Conservation (phyloP, 2,113 vertebrate species). For the Phaethon lepturus region DNA sequence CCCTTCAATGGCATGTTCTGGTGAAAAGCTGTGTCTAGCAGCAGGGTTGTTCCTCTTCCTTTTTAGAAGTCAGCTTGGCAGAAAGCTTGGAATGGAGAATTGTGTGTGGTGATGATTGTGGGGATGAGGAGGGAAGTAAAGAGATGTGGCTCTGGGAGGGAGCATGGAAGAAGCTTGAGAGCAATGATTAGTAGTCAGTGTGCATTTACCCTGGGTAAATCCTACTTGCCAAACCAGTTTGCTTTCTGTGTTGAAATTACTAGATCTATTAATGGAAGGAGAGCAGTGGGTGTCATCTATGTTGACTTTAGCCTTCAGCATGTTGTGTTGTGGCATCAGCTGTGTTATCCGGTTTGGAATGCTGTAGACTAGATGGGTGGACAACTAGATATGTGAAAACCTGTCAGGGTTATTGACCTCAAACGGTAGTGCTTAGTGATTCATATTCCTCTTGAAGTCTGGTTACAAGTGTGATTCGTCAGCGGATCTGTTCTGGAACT, state of each 20-base stretch:
- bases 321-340: background rate
- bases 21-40: background rate
- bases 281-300: background rate
- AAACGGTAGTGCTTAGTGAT: background rate
- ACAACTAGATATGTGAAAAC: background rate
- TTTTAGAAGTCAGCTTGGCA: background rate
- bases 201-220: background rate
- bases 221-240: background rate
- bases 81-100: background rate
- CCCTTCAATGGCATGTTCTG: background rate
- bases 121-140: background rate
- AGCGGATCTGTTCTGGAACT: background rate
- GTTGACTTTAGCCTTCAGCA: background rate
- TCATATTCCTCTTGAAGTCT: background rate
- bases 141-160: background rate
- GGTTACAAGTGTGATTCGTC: background rate
- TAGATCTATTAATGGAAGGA: background rate
- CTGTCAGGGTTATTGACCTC: background rate
- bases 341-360: background rate
- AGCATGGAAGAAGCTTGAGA: background rate
- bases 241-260: background rate
- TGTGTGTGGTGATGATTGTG: background rate
- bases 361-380: background rate
- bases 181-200: background rate
- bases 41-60: background rate